phyloP scores from a whole-genome alignment of 2,113 vertebrate genomes.

The Ivindomyrus marchei region DNA sequence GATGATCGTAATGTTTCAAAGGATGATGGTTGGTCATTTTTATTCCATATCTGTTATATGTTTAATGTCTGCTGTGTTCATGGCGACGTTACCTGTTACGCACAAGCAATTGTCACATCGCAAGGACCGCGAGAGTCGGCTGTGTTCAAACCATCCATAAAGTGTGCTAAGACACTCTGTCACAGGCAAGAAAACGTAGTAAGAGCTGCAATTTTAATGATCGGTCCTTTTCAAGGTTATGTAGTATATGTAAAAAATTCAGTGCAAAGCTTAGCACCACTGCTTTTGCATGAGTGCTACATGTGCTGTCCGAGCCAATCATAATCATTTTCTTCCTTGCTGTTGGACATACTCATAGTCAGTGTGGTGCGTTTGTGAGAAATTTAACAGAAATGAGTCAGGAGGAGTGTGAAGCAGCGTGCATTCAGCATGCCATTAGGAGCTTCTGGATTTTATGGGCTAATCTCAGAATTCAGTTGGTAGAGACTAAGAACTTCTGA shows the following conservation, averaged over 20 bases:
- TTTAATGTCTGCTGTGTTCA: too few relatives aligned
- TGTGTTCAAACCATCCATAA: not conserved
- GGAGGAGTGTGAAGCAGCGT: not conserved
- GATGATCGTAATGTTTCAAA: not conserved
- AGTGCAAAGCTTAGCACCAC: not conserved
- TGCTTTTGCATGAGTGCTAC: not conserved
- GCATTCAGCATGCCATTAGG: not conserved
- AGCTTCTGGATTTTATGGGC: not conserved
- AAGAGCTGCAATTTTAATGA: too few relatives aligned
- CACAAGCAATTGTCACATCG: too few relatives aligned
- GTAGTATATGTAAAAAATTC: not conserved
- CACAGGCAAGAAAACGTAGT: too few relatives aligned
- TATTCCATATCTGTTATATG: not conserved
- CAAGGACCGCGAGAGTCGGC: not conserved
- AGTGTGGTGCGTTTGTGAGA: not conserved
- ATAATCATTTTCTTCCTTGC: not conserved
- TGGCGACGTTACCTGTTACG: too few relatives aligned
- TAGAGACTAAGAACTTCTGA: not conserved
- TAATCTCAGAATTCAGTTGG: not conserved
- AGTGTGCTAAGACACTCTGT: not conserved
- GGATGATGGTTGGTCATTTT: not conserved
- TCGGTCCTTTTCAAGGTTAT: not conserved
- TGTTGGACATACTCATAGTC: not conserved
- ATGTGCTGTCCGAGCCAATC: not conserved
- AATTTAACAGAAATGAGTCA: not conserved